Conservation (phyloP, 2,888 invertebrate genomes). For the Agrochola circellaris region DNA sequence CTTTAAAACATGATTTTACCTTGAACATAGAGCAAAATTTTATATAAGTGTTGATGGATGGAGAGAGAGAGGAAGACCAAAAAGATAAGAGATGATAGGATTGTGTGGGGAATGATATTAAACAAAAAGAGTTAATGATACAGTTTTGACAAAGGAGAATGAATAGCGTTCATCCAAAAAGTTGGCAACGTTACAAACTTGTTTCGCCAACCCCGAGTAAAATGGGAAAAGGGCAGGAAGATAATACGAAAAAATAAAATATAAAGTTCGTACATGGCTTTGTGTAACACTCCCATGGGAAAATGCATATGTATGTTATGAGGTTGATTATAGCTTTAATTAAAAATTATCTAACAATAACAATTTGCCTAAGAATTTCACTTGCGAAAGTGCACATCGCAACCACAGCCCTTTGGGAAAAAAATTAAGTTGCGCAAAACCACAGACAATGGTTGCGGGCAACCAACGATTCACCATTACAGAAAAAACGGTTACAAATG, state of each 20-base stretch:
- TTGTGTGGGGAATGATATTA: no score
- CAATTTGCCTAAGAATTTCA: slow-evolving; percentile 51
- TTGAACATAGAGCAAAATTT: no score
- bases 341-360: slow-evolving; percentile 43
- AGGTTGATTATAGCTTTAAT: slow-evolving; percentile 26
- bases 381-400: slow-evolving; percentile 56
- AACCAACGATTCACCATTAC: slow-evolving; percentile 38
- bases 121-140: not conserved
- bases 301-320: slow-evolving; percentile 20
- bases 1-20: not conserved
- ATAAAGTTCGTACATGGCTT: not conserved
- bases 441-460: slow-evolving; percentile 53
- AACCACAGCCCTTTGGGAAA: slow-evolving; percentile 59
- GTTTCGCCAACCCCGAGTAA: not conserved
- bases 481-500: slow-evolving; percentile 50
- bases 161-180: not conserved
- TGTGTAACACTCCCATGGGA: slow-evolving; percentile 15
- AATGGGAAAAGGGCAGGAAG: not conserved
- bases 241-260: not conserved
- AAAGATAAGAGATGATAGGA: no score
- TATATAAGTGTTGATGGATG: not conserved
- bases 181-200: no score
- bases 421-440: slow-evolving; percentile 59
- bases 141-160: not conserved
- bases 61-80: not conserved